Conservation (phyloP, 2,888 invertebrate genomes). For the Saturnia japonica region DNA sequence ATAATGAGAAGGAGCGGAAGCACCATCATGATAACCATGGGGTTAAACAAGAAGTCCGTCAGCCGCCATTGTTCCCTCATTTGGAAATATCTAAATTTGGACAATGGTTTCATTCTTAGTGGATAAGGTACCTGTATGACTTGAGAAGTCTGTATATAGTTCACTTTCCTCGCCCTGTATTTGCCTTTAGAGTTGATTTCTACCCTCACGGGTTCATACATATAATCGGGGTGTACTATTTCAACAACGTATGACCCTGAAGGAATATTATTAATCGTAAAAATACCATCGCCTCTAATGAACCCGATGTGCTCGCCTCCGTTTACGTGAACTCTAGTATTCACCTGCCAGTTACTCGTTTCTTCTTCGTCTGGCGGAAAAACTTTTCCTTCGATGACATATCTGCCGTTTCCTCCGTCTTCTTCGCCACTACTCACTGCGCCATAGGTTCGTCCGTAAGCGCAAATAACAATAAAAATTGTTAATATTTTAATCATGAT, state of each 20-base stretch:
- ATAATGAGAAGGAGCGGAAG: conserved; percentile 94
- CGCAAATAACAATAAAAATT: conserved; percentile 10
- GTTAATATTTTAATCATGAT: conserved; percentile 16
- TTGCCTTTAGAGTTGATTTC: conserved; percentile 99
- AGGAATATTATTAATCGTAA: conserved; percentile 92
- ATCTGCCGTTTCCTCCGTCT: conserved; percentile 79
- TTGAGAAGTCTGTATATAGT: conserved; percentile 94
- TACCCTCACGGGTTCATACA: conserved; percentile 96
- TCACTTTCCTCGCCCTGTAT: conserved; percentile 96
- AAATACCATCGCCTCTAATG: conserved; percentile 94
- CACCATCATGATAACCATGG: conserved; percentile 99
- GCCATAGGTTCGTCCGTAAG: conserved; percentile 38
- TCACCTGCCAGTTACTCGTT: conserved; percentile 86
- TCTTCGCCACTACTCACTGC: conserved; percentile 60
- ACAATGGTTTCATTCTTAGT: conserved; percentile 91
- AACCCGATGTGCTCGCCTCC: conserved; percentile 95
- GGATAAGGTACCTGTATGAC: conserved; percentile 97
- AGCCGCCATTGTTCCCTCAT: conserved; percentile 97
- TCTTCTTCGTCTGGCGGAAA: conserved; percentile 86
- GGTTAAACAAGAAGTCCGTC: conserved; percentile 97
- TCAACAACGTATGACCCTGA: conserved; percentile 97
- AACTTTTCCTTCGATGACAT: conserved; percentile 91
- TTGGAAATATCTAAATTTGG: conserved; percentile 94
- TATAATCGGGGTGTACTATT: conserved; percentile 93
- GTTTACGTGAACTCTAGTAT: conserved; percentile 91